Evolutionary conservation across 30 jellyfish, hydroid and myxozoan genomes (phyloP).

Genomic region (Chironex yamaguchii): DNA sequence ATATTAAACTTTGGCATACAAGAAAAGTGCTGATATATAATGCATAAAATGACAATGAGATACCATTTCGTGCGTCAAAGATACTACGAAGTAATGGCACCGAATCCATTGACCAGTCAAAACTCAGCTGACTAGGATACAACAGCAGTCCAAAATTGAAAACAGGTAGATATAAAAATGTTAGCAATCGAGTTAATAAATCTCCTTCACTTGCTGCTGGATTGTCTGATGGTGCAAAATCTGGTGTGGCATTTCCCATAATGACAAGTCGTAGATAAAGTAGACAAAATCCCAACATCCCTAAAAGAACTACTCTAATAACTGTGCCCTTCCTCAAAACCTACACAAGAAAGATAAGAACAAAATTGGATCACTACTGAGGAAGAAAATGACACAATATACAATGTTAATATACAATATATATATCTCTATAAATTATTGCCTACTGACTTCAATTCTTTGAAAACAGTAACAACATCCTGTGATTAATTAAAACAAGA

Average conservation of each 20-base stretch:
- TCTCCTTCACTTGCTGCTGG: constrained; percentile 84
- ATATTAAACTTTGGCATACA: neutral
- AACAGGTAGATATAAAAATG: constrained; percentile 85
- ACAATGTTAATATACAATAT: no score
- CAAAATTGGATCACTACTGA: no score
- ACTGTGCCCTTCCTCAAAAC: constrained; percentile 41
- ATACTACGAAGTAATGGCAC: constrained; percentile 70
- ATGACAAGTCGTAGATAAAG: constrained; percentile 66
- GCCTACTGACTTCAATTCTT: no score
- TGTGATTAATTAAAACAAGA: no score
- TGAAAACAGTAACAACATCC: no score
- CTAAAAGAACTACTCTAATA: constrained; percentile 8
- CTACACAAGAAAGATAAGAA: no score
- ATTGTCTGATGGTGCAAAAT: constrained; percentile 80
- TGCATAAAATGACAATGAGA: constrained; percentile 40
- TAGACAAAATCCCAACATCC: constrained; percentile 8
- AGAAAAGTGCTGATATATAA: neutral
- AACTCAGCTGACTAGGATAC: constrained; percentile 93
- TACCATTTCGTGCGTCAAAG: constrained; percentile 52
- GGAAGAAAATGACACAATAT: no score
- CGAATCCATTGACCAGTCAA: constrained; percentile 96
- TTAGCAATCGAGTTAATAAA: constrained; percentile 61
- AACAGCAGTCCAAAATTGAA: constrained; percentile 69
- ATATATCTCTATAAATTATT: no score
- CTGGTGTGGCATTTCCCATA: constrained; percentile 84